Base-by-base conservation (phyloP, 2,797 vertebrate species). In the Malacoraja senta region DNA sequence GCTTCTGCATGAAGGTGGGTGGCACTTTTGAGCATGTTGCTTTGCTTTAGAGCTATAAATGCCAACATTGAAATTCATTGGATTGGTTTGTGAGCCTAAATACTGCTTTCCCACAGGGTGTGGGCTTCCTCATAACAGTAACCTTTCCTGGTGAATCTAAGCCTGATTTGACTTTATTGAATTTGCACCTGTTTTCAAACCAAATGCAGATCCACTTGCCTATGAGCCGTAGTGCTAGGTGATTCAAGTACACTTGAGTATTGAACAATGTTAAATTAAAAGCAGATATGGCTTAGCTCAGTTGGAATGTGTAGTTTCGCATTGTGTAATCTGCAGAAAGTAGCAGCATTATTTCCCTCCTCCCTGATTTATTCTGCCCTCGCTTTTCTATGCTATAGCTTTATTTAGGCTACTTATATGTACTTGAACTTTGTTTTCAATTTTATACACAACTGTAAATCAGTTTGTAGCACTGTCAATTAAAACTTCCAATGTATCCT, bases 131-230 rank as follows among this genome's bases (percentile, higher is more conserved):
- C 61, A 61, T 10, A 80, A 83, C 9, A 13, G 53, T 84, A n/a
- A 84, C 58, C 81, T 84, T 84, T 61, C 58, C 26, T 61, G 26
- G 53, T 61, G 53, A 84, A 26, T 61, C 81, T 84, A n/a, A 88
- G 84, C 84, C 63, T 10, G n/a, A 35, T 29, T 88, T 26, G 21
- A 58, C 10, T 63, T 83, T 58, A 13, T 32, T 35, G 63, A n/a
- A 63, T 88, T 88, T 88, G 84, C 84, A 88, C 84, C 84, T 88
- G 84, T 88, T 88, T 86, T 68, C 84, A 88, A 68, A 88, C 84
- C 84, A 68, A 88, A 88, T 88, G 84, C 84, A 88, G 84, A 88
- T 88, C n/a, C n/a, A 65, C n/a, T 88, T 32, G 38, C 61, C 8
- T 68, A 63, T 68, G 63, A 68, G 35, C 15, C 13, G 24, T 35